These are phyloP conservation scores for Chondrosia reniformis DNA, from an alignment of 37 sponge, comb jelly and placozoan genomes.

Conservation along the genomic window DNA sequence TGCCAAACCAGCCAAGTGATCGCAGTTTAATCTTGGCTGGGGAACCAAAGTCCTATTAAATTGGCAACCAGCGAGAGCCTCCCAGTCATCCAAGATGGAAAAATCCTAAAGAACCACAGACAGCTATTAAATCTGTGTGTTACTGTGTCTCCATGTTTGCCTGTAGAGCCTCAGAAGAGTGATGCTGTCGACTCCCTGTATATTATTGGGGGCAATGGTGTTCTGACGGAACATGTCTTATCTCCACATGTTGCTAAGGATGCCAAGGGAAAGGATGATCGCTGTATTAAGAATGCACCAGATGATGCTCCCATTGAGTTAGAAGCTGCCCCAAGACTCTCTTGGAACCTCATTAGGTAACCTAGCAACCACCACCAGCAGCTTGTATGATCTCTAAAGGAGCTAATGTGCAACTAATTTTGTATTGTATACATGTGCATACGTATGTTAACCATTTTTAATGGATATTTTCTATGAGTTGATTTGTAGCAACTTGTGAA, in stretches of 20 bases:
- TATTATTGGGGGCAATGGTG: constrained; percentile 54
- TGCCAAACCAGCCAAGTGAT: too few species aligned
- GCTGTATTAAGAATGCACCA: background rate
- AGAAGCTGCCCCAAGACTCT: constrained; percentile 33
- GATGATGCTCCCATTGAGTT: constrained; percentile 76
- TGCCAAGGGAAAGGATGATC: constrained; percentile 44
- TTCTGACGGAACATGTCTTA: constrained; percentile 38
- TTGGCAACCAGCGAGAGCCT: too few species aligned
- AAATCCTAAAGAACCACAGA: too few species aligned
- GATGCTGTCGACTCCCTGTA: constrained; percentile 44
- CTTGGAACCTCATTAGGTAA: constrained; percentile 72
- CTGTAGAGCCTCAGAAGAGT: constrained; percentile 15
- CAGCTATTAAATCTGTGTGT: too few species aligned
- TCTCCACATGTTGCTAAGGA: constrained; percentile 28
- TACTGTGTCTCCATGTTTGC: too few species aligned
- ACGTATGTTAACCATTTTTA: constrained; percentile 28
- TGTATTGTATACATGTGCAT: constrained; percentile 40
- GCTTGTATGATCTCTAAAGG: too few species aligned
- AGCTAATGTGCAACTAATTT: too few species aligned
- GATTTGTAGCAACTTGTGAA: background rate
- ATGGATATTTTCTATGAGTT: background rate
- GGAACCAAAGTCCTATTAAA: too few species aligned
- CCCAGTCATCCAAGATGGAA: too few species aligned
- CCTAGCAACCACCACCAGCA: too few species aligned
- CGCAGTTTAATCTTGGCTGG: too few species aligned